Evolutionary conservation across 2,113 vertebrate species (phyloP).

Genomic region (Oncorhynchus tshawytscha): DNA sequence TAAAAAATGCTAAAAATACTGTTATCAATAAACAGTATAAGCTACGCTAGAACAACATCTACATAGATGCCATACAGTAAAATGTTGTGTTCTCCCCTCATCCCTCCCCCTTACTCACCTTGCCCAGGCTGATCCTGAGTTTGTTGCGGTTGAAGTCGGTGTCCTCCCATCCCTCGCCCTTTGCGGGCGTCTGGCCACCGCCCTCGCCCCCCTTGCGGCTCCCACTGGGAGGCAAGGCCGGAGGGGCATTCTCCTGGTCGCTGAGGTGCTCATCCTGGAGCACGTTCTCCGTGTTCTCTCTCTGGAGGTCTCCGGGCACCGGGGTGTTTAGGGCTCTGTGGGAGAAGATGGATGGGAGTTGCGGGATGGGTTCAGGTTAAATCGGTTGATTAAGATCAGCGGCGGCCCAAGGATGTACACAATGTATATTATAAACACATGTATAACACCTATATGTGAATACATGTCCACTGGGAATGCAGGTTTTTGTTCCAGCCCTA

Average conservation of each 20-base stretch:
- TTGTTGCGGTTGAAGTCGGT: slow-evolving; percentile 98
- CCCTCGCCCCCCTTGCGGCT: slow-evolving; percentile 71
- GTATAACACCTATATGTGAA: too few relatives aligned
- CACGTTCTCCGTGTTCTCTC: slow-evolving; percentile 96
- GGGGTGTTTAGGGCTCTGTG: slow-evolving; percentile 87
- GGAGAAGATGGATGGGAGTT: neutral
- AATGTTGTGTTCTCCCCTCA: too few relatives aligned
- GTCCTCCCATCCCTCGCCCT: slow-evolving; percentile 93
- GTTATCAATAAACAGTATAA: too few relatives aligned
- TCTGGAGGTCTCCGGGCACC: slow-evolving; percentile 86
- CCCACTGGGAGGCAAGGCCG: slow-evolving; percentile 66
- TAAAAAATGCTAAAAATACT: too few relatives aligned
- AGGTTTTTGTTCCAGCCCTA: too few relatives aligned
- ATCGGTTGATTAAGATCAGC: neutral
- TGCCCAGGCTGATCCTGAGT: slow-evolving; percentile 97
- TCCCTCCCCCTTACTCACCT: slow-evolving; percentile 69
- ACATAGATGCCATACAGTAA: too few relatives aligned
- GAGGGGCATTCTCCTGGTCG: slow-evolving; percentile 96
- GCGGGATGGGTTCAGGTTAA: neutral
- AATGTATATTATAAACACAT: too few relatives aligned
- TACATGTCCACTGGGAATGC: too few relatives aligned
- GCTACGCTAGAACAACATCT: too few relatives aligned
- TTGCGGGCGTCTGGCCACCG: slow-evolving; percentile 71
- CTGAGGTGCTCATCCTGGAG: slow-evolving; percentile 95
- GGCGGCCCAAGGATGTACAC: too few relatives aligned